Evolutionary conservation across 2,797 vertebrate species (phyloP), one percentile per base, ranked within the genome.

Genomic region (Microtus obscurus): DNA sequence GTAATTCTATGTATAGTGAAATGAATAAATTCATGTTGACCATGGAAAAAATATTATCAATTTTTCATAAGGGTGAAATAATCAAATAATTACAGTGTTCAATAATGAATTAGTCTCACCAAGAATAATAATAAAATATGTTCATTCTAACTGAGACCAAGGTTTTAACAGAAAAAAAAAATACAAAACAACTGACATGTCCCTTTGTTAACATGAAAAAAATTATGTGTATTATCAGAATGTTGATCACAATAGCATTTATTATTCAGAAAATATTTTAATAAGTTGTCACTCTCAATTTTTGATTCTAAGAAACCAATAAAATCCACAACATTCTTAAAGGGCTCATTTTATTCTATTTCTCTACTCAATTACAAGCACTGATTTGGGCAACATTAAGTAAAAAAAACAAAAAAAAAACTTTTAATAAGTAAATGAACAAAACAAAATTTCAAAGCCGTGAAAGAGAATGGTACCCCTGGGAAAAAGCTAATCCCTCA

Each of bases 181-280:
- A n/a, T 51, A 91, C 59, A 85, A 81, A 5, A 23, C 6, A 92
- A 0, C 37, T 34, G 6, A 40, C 40, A 56, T 9, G 2, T 88
- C 1, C 78, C 12, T 87, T 83, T 51, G 17, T 17, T 79, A 63
- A 43, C 11, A 61, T 3, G 76, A 80, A 93, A 85, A 81, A 61
- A 37, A 77, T 79, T 25, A n/a, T 77, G 13, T 19, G 19, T 65
- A 23, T 79, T 79, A 63, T 14, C 48, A 43, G 5, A 77, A 34
- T 37, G 4, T 45, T 29, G 0, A 25, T 76, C 34, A 56, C 21
- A 12, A 9, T 79, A 2, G 11, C 9, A 34, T 43, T 61, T 19
- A 37, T 83, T 87, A 9, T 80, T 71, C 83, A 63, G 40, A 67
- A 81, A 96, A 77, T 31, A 96, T 65, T 90, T 37, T 65, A 91